Conservation (phyloP, 2,888 invertebrate species). For the Cerceris rybyensis region DNA sequence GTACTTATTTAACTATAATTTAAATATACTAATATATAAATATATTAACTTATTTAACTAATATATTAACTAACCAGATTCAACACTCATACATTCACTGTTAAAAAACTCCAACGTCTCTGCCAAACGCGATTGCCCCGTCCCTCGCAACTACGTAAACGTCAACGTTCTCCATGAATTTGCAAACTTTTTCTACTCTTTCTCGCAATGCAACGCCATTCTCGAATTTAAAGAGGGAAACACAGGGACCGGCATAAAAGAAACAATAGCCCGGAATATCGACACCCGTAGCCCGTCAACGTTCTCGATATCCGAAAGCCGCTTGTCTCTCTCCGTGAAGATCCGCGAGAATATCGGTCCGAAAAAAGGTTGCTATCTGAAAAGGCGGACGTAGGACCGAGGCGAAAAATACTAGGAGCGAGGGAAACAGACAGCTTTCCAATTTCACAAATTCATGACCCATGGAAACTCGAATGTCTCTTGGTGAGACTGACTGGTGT, state of each 20-base stretch:
- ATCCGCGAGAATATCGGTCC: conserved; percentile 7
- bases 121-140: too few relatives aligned
- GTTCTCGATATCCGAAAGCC: conserved; percentile 42
- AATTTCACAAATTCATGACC: conserved; percentile 67
- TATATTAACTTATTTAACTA: too few relatives aligned
- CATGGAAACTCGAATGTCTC: conserved; percentile 42
- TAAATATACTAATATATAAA: too few relatives aligned
- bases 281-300: conserved; percentile 40
- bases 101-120: too few relatives aligned
- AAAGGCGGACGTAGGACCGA: neutral
- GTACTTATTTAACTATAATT: too few relatives aligned
- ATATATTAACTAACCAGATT: too few relatives aligned
- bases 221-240: neutral
- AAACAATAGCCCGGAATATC: conserved; percentile 33
- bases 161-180: too few relatives aligned
- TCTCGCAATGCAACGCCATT: too few relatives aligned
- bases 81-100: too few relatives aligned
- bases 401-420: conserved; percentile 1
- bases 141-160: too few relatives aligned
- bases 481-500: conserved; percentile 57
- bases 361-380: neutral
- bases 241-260: conserved; percentile 2
- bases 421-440: conserved; percentile 63
- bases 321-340: conserved; percentile 31
- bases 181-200: too few relatives aligned